Conservation (phyloP, 2,113 vertebrate genomes). For the Propithecus coquereli region DNA sequence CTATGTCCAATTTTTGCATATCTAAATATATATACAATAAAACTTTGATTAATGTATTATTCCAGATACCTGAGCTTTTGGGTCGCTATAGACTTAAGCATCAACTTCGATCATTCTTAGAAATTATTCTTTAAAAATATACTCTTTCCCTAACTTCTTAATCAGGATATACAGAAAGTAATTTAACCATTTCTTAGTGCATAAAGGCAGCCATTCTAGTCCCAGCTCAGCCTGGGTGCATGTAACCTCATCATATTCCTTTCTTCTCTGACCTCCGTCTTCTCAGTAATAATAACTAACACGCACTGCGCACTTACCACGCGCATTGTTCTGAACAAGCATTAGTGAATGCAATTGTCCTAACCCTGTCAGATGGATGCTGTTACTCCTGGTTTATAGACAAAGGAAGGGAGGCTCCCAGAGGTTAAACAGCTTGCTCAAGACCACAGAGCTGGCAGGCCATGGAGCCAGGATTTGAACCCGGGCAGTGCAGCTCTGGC, state of each 20-base stretch:
- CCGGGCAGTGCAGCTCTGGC: background rate
- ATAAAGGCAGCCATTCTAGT: background rate
- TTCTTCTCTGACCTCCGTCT: background rate
- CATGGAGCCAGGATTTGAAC: background rate
- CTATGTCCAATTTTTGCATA: background rate
- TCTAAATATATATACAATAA: background rate
- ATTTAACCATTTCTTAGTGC: background rate
- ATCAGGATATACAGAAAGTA: background rate
- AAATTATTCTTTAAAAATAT: background rate
- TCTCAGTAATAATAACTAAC: background rate
- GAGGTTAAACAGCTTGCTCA: background rate
- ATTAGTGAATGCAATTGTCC: background rate
- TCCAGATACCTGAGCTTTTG: background rate
- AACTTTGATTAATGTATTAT: background rate
- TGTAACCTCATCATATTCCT: background rate
- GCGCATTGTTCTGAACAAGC: background rate
- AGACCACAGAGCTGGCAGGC: background rate
- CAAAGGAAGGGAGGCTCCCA: background rate
- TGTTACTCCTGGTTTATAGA: background rate
- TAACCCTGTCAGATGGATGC: background rate
- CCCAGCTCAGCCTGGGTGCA: background rate
- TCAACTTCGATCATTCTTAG: background rate
- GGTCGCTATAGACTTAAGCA: background rate
- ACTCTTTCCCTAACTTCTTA: background rate
- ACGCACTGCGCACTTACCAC: background rate